Evolutionary conservation across 2,113 vertebrate genomes (phyloP).

Genomic region (Petaurus breviceps): DNA sequence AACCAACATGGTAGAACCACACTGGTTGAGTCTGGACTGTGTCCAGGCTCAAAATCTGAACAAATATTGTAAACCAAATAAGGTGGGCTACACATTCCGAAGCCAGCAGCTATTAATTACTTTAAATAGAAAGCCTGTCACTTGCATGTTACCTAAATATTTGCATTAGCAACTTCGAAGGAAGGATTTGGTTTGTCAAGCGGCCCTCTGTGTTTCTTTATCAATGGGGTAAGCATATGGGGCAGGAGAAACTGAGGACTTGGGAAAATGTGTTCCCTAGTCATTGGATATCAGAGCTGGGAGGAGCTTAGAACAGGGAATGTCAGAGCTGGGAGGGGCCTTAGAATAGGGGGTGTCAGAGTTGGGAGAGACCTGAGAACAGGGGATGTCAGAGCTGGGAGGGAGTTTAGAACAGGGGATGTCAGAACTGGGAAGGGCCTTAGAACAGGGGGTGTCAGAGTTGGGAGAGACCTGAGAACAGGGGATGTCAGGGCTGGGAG

Average conservation of each 20-base stretch:
- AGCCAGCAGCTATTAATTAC: slow-evolving; percentile 81
- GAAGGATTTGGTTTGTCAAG: slow-evolving; percentile 73
- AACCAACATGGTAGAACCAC: slow-evolving; percentile 66
- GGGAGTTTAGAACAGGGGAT: too few species aligned
- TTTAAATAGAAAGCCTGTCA: slow-evolving; percentile 81
- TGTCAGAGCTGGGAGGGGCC: neutral
- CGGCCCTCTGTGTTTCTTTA: slow-evolving; percentile 71
- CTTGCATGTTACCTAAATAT: slow-evolving; percentile 85
- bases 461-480: too few species aligned
- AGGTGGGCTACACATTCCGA: slow-evolving; percentile 76
- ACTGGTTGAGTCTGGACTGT: slow-evolving; percentile 73
- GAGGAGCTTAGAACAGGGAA: too few species aligned
- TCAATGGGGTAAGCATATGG: too few species aligned
- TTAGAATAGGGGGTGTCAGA: too few species aligned
- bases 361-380: neutral
- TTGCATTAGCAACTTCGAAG: slow-evolving; percentile 79
- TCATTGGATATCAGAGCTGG: neutral
- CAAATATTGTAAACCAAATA: slow-evolving; percentile 81
- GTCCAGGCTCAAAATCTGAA: slow-evolving; percentile 79
- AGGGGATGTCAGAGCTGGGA: too few species aligned
- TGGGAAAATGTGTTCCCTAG: neutral
- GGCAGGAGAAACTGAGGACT: neutral
- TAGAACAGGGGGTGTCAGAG: neutral
- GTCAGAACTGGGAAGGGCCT: too few species aligned
- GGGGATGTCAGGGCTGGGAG: too few species aligned